phyloP scores from a whole-genome alignment of 1,140 invertebrate species.

The Sarcophaga peregrina region DNA sequence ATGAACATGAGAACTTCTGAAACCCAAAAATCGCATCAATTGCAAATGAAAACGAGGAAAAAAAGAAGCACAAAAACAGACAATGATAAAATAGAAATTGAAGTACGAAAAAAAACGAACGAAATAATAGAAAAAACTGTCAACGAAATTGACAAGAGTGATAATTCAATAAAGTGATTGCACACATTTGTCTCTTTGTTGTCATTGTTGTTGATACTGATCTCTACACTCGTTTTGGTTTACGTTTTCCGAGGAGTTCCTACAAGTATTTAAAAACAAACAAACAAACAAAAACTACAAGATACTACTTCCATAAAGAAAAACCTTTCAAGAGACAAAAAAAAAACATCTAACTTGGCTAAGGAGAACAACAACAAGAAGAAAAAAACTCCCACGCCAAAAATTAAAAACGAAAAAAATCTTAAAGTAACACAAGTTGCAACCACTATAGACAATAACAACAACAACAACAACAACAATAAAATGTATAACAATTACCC shows the following conservation, averaged over 20 bases:
- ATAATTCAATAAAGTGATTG: slow-evolving; percentile 47
- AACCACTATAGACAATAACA: not conserved
- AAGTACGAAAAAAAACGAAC: not conserved
- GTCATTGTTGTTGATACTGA: slow-evolving; percentile 51
- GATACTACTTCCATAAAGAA: slow-evolving; percentile 10
- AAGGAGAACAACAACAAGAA: not conserved
- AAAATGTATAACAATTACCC: slow-evolving; percentile 23
- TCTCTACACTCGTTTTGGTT: slow-evolving; percentile 54
- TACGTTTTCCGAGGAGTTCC: not conserved
- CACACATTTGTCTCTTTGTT: slow-evolving; percentile 64
- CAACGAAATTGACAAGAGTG: slow-evolving; percentile 44
- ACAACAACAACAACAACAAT: not conserved
- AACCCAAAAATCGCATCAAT: slow-evolving; percentile 39
- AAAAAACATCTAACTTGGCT: too few relatives aligned
- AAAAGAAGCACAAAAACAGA: not conserved
- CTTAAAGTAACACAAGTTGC: not conserved
- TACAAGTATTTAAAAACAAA: slow-evolving; percentile 51
- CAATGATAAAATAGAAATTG: not conserved
- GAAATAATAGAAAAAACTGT: slow-evolving; percentile 34
- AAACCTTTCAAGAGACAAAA: not conserved
- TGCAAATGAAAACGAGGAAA: not conserved
- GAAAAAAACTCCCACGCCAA: slow-evolving; percentile 45
- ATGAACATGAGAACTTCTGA: slow-evolving; percentile 14
- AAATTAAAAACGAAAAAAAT: slow-evolving; percentile 38
- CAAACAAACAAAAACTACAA: slow-evolving; percentile 53